Evolutionary conservation across 2,113 vertebrate species (phyloP), one percentile per base, ranked within the genome.

Genomic region (Tragulus kanchil): DNA sequence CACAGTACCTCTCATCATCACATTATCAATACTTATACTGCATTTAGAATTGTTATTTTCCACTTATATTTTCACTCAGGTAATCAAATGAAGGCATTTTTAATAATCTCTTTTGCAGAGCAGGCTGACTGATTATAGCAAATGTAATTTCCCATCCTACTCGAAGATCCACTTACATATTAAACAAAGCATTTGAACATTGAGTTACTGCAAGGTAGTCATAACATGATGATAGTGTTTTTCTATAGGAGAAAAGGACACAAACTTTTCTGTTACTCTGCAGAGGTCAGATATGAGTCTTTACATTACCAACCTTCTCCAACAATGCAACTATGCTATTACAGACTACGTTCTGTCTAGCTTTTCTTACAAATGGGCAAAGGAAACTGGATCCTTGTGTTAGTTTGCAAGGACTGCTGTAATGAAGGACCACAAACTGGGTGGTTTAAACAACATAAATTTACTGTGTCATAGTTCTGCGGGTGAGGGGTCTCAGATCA

Each of bases 31-130:
- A 98, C 81, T 93, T 97, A 5, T 71, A 97, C 82, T 97, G 94
- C 96, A 92, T 97, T 98, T 98, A 97, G 93, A 98, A 98, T 98
- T 98, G 96, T 98, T 98, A 97, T 99, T 98, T 98, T 97, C 97
- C 98, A 97, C 98, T 98, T 98, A 98, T 98, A 95, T 98, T 96
- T 98, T 98, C 93, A 92, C 96, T 92, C 94, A 96, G 78, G 83
- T 98, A 98, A 98, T 98, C 97, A 98, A 97, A 98, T 98, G 85
- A 86, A 98, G 97, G 94, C 94, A 98, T 95, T 98, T 98, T 97
- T 98, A 98, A 98, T 98, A 96, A 98, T 97, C 67, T 97, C 89
- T 93, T 98, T 96, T 98, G 97, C 89, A 97, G 84, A 96, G 94
- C 73, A 96, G 93, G 87, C 96, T 98, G 98, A 98, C 98, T 98